A percentile compares a stretch with the other conserved stretches of the same genome.
These are phyloP conservation scores for Nomada fabriciana DNA, from an alignment of 2,888 invertebrate genomes.

Conservation along the genomic window DNA sequence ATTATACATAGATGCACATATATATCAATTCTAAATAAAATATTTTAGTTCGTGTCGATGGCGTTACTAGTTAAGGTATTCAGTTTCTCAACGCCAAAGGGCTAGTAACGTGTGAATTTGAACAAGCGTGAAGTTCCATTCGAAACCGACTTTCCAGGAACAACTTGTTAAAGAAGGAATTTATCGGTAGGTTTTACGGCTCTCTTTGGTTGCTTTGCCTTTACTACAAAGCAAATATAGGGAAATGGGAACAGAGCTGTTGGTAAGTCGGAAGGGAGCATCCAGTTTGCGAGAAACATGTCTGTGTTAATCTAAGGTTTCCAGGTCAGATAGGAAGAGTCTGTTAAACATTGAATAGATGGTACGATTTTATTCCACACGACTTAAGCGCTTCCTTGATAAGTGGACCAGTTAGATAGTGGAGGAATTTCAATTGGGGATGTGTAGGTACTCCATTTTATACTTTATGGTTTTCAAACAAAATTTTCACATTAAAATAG, in stretches of 20 bases:
- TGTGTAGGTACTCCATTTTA: background rate
- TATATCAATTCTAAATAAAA: too few species aligned
- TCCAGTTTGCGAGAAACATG: slow-evolving; percentile 39
- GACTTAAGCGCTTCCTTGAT: slow-evolving; percentile 7
- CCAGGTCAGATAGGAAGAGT: slow-evolving; percentile 45
- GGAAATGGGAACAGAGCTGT: slow-evolving; percentile 44
- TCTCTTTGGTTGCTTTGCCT: slow-evolving; percentile 31
- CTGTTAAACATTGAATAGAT: slow-evolving; percentile 26
- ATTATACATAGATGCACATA: background rate
- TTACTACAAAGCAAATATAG: slow-evolving; percentile 45
- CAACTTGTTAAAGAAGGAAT: slow-evolving; percentile 38
- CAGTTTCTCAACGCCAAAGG: slow-evolving; percentile 16
- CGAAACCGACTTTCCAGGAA: slow-evolving; percentile 30
- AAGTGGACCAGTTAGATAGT: background rate
- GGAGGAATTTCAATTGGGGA: background rate
- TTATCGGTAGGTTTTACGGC: slow-evolving; percentile 50
- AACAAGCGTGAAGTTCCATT: slow-evolving; percentile 26
- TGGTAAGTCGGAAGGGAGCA: slow-evolving; percentile 50
- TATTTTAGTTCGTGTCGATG: background rate
- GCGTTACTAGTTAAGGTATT: background rate
- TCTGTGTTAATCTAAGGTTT: slow-evolving; percentile 42
- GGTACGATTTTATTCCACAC: slow-evolving; percentile 33
- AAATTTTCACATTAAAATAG: background rate
- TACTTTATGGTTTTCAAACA: background rate
- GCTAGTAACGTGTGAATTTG: slow-evolving; percentile 15